Conservation (phyloP, 2,113 vertebrate genomes). For the Setophaga petechia region DNA sequence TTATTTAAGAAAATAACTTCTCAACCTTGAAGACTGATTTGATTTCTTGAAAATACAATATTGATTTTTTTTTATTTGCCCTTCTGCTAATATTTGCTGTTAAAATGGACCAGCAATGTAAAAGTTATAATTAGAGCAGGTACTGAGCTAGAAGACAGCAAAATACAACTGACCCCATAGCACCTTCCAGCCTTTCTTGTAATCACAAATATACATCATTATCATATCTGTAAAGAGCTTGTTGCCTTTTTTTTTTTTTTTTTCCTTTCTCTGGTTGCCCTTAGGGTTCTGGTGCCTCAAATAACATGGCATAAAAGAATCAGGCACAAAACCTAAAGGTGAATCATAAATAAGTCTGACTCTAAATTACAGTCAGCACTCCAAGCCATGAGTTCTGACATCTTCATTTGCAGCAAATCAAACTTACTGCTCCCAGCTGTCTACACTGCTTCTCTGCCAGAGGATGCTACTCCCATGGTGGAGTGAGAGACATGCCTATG, state of each 20-base stretch:
- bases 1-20: background rate
- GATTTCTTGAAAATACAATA: background rate
- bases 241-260: background rate
- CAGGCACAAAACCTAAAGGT: background rate
- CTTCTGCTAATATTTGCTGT: background rate
- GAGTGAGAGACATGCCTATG: background rate
- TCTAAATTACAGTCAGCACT: background rate
- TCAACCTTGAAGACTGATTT: background rate
- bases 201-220: background rate
- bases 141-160: background rate
- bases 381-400: background rate
- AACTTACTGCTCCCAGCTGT: background rate
- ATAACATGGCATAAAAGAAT: background rate
- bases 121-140: background rate
- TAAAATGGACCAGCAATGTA: background rate
- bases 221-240: background rate
- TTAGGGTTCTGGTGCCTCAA: background rate
- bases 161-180: background rate
- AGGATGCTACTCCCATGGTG: background rate
- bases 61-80: background rate
- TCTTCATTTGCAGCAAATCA: background rate
- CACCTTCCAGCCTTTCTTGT: background rate
- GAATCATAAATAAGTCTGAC: background rate
- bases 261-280: background rate
- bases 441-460: background rate